Base-by-base conservation (phyloP, 2,888 invertebrate species). In the Synergus laeviventris region DNA sequence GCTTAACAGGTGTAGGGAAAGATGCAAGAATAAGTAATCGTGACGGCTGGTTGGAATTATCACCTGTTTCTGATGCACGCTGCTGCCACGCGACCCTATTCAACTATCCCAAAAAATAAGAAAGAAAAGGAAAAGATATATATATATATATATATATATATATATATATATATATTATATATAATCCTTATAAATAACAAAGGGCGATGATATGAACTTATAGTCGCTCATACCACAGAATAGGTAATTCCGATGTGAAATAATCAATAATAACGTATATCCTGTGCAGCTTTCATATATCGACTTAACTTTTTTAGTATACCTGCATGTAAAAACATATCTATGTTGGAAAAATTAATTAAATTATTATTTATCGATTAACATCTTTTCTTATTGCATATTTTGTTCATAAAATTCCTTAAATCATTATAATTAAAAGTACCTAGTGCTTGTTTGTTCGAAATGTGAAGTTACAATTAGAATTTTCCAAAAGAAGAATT, bases 1-100 rank as follows among this genome's bases (percentile, higher is more conserved):
- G 31, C 45, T 24, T 70, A 70, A 70, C 70, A 70, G 70, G 70
- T 70, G 70, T 45, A 70, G 70, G 64, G 42, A 64, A 64, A 64
- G 64, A 64, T 42, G 64, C 39, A 64, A 64, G 64, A 64, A 64
- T 64, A 42, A 64, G 39, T 64, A 64, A 64, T 64, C 39, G 64
- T 62, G 62, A 21, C 42, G 21, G 64, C 39, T 31, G 42, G 64
- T 42, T 70, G 45, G 31, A 31, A 49, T 70, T 31, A 24, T 45
- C 70, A 70, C 49, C 70, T 70, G 70, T 49, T 70, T 70, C 7
- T 24, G 49, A 70, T 70, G 70, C 31, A 11, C 1, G 4, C 31
- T 24, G 18, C 64, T 21, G 21, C 64, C 49, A 70, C 45, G 45
- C 31, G 31, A 4, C 31, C 45, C 31, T 66, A 24, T 42, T 66